Conservation (phyloP, 2,888 invertebrate species). For the Epinotia ramella region DNA sequence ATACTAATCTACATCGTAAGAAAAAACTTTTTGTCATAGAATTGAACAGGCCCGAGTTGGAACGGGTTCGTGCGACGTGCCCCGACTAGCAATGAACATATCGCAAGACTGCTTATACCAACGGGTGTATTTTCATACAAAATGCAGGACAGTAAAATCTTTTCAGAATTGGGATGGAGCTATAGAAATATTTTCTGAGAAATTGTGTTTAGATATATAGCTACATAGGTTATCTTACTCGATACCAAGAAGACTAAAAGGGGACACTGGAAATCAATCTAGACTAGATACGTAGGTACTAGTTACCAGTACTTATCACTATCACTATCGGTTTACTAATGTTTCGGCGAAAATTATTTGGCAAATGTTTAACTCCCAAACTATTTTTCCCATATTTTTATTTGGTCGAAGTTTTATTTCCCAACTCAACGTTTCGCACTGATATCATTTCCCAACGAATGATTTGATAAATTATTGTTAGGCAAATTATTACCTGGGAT, state of each 20-base stretch:
- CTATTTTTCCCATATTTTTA: no score
- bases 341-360: no score
- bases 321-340: no score
- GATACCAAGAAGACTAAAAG: background rate
- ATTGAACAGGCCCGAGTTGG: slow-evolving; percentile 36
- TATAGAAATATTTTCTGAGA: slow-evolving; percentile 18
- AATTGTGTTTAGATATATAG: slow-evolving; percentile 2
- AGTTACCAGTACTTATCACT: no score
- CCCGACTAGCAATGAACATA: slow-evolving; percentile 13
- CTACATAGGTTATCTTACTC: background rate
- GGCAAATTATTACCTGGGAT: no score
- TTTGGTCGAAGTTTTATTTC: no score
- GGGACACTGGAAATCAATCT: slow-evolving; percentile 8
- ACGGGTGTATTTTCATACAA: background rate
- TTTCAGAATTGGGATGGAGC: background rate
- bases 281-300: background rate
- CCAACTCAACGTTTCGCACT: no score
- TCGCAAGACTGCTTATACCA: background rate
- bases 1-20: slow-evolving; percentile 40
- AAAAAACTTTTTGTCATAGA: slow-evolving; percentile 41
- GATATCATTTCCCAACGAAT: no score
- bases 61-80: slow-evolving; percentile 32
- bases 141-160: background rate
- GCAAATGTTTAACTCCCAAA: no score
- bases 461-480: no score